Conservation (phyloP, 1,140 invertebrate genomes). For the Drosophila asahinai region DNA sequence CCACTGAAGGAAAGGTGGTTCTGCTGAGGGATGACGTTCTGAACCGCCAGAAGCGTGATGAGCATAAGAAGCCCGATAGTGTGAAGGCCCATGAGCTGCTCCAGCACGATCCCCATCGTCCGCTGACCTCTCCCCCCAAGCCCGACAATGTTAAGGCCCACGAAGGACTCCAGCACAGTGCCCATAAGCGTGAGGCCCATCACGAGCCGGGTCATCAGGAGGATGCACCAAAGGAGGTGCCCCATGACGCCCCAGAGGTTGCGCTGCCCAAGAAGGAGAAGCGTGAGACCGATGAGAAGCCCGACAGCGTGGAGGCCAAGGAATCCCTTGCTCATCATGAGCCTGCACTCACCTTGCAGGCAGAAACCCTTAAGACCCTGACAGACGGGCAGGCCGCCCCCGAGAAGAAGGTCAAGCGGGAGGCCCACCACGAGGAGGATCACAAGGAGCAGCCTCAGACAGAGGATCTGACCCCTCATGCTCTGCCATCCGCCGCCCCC, state of each 20-base stretch:
- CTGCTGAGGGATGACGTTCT: slow-evolving; percentile 19
- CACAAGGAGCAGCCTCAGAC: slow-evolving; percentile 13
- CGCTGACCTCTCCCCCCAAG: background rate
- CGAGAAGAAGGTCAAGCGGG: slow-evolving; percentile 7
- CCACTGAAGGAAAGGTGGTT: slow-evolving; percentile 31
- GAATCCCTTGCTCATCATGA: background rate
- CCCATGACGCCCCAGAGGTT: background rate
- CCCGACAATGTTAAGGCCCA: background rate
- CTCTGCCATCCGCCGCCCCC: background rate
- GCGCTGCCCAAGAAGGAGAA: background rate
- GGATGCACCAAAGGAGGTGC: background rate
- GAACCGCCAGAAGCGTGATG: slow-evolving; percentile 52
- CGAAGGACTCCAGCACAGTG: slow-evolving; percentile 13
- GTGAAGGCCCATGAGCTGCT: slow-evolving; percentile 12
- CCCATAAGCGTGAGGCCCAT: slow-evolving; percentile 29
- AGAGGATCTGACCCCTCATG: slow-evolving; percentile 5
- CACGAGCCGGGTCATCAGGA: slow-evolving; percentile 14
- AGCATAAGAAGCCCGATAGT: slow-evolving; percentile 42
- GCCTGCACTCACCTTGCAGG: background rate
- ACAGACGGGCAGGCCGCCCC: background rate
- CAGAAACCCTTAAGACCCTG: background rate
- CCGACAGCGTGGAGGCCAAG: background rate
- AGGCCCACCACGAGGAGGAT: slow-evolving; percentile 19
- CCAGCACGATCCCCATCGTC: slow-evolving; percentile 22
- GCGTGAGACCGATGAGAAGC: slow-evolving; percentile 1